Evolutionary conservation across 2,797 vertebrate species (phyloP).

Genomic region (Anableps anableps): DNA sequence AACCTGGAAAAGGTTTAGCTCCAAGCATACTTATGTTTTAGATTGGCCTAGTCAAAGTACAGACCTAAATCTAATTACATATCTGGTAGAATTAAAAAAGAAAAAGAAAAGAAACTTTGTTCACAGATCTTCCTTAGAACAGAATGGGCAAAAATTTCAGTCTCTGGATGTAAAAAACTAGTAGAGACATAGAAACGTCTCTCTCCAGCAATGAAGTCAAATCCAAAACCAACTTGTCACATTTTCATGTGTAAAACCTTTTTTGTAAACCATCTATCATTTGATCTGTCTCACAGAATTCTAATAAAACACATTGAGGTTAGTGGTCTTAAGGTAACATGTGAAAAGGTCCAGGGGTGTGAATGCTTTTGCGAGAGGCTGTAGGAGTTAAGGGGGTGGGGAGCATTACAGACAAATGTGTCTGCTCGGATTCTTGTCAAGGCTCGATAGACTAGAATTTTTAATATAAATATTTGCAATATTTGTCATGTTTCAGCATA

Average conservation of each 20-base stretch:
- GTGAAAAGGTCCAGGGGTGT: not conserved
- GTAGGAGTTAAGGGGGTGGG: not conserved
- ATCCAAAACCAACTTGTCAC: no score
- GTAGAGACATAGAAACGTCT: not conserved
- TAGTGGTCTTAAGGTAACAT: not conserved
- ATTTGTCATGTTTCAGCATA: not conserved
- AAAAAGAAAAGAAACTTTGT: no score
- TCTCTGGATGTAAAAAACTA: not conserved
- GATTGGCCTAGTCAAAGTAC: not conserved
- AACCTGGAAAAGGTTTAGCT: not conserved
- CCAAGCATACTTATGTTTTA: not conserved
- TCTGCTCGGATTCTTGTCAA: not conserved
- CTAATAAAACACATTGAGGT: not conserved
- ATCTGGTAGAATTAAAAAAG: no score
- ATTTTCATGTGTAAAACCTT: not conserved
- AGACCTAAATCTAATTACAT: not conserved
- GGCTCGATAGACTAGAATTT: not conserved
- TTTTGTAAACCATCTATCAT: not conserved
- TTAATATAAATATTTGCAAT: not conserved
- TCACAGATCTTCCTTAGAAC: not conserved
- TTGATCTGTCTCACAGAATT: not conserved
- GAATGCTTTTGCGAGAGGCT: not conserved
- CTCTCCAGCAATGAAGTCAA: no score
- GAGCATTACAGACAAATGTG: not conserved
- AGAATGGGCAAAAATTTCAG: not conserved